Conservation (phyloP, 2,888 invertebrate species). For the Hyppa rectilinea region DNA sequence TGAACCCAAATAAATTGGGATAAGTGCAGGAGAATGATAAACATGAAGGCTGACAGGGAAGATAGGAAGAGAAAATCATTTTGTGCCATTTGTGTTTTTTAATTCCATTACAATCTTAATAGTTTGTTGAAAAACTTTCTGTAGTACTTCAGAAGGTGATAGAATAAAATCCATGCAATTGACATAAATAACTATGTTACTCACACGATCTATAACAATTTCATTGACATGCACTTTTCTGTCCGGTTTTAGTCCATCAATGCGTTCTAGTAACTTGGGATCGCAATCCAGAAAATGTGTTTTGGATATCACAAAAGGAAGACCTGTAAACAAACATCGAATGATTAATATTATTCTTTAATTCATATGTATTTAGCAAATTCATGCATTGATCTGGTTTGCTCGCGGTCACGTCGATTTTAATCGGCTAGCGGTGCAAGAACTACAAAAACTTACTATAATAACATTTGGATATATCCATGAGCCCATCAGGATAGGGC, state of each 20-base stretch:
- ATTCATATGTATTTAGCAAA: background rate
- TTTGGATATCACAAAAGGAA: conserved; percentile 92
- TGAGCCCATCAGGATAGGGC: conserved; percentile 90
- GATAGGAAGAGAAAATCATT: background rate
- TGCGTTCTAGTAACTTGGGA: conserved; percentile 88
- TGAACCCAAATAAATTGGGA: no score
- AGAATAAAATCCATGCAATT: background rate
- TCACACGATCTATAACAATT: conserved; percentile 92
- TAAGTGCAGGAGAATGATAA: no score
- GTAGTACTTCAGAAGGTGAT: background rate
- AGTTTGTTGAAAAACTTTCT: background rate
- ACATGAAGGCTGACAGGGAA: background rate
- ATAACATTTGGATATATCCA: conserved; percentile 92
- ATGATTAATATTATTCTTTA: background rate
- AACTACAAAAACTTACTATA: conserved; percentile 88
- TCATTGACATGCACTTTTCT: conserved; percentile 78
- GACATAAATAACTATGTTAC: conserved; percentile 32
- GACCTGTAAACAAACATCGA: conserved; percentile 82
- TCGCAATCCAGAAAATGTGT: conserved; percentile 91
- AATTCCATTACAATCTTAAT: background rate
- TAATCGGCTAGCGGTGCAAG: background rate
- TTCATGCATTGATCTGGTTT: background rate
- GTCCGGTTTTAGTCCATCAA: conserved; percentile 91
- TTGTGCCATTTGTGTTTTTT: background rate
- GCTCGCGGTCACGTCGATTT: background rate